Base-by-base conservation (phyloP, 2,797 vertebrate species). In the Gallinago stenura region DNA sequence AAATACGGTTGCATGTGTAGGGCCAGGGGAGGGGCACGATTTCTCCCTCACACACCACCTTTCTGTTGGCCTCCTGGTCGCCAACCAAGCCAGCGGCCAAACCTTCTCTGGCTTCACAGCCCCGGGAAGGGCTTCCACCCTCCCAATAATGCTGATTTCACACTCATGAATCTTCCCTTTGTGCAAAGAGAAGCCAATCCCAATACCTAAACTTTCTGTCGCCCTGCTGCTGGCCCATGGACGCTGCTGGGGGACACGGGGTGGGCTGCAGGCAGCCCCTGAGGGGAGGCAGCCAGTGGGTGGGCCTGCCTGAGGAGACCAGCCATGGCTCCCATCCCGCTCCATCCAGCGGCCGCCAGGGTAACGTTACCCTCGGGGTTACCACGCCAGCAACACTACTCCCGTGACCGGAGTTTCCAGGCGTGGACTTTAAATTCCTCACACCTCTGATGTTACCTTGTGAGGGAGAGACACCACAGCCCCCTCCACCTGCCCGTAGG, bases 261-360 rank as follows among this genome's bases (percentile, higher is more conserved):
- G 21, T 4, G 30, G 33, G 25, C 64, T 64, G 39, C 50, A 61
- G 78, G n/a, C 53, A 54, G 68, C 15, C 31, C 17, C 35, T 4
- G 7, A 53, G 28, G 20, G 58, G 35, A n/a, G 12, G 43, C 7
- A 46, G 50, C 45, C 1, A 2, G 53, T 0, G 0, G 12, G 2
- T 17, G 57, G 19, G 18, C 26, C 10, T 0, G 4, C 0, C 0
- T 12, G 28, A 56, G 70, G 35, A 56, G 41, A 22, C 9, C 22
- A 43, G 37, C 9, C 20, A 3, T 0, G 12, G 61, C 6, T 72
- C 28, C 37, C 13, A 21, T 45, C 37, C 79, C 13, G 5, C 8
- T 24, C n/a, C 56, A 58, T 73, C 51, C 69, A 31, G 48, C 26
- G 24, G n/a, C 22, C 17, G 5, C 53, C 28, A 48, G 28, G 58